A percentile compares a stretch with the other conserved stretches of the same genome.
These are phyloP conservation scores for Drosophila neotestacea DNA, from an alignment of 2,888 invertebrate genomes.

Conservation along the genomic window DNA sequence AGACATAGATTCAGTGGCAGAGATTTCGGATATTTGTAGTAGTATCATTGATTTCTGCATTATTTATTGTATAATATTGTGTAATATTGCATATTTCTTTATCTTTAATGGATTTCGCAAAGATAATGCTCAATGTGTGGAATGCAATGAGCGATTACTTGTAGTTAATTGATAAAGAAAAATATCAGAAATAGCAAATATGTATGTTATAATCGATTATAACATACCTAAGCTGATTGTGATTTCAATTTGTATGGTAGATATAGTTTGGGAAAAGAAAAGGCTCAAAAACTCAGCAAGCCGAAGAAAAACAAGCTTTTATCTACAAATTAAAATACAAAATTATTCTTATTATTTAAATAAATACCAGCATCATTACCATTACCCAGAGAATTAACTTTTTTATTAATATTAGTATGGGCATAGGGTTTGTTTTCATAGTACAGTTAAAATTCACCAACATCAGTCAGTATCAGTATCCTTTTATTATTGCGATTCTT, in stretches of 20 bases:
- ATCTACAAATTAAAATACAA: neutral
- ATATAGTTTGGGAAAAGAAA: neutral
- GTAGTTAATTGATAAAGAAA: constrained; percentile 1
- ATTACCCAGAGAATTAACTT: neutral
- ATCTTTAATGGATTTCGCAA: neutral
- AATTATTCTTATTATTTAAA: too few relatives aligned
- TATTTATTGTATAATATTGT: neutral
- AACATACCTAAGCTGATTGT: neutral
- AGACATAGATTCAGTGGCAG: too few relatives aligned
- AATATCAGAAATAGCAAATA: neutral
- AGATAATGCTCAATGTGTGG: too few relatives aligned
- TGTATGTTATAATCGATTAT: neutral
- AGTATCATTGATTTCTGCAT: neutral
- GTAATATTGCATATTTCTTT: neutral
- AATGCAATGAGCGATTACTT: neutral
- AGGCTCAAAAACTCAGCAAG: neutral
- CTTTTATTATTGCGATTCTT: too few relatives aligned
- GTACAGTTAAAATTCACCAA: too few relatives aligned
- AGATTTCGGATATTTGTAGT: neutral
- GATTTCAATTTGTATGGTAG: neutral
- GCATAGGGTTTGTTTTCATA: too few relatives aligned
- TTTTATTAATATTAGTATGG: neutral
- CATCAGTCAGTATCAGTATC: too few relatives aligned
- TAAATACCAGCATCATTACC: too few relatives aligned
- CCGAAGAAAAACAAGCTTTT: too few relatives aligned